Base-by-base conservation (phyloP, 37 sponge, comb jelly and placozoan genomes). In the Oopsacas minuta region DNA sequence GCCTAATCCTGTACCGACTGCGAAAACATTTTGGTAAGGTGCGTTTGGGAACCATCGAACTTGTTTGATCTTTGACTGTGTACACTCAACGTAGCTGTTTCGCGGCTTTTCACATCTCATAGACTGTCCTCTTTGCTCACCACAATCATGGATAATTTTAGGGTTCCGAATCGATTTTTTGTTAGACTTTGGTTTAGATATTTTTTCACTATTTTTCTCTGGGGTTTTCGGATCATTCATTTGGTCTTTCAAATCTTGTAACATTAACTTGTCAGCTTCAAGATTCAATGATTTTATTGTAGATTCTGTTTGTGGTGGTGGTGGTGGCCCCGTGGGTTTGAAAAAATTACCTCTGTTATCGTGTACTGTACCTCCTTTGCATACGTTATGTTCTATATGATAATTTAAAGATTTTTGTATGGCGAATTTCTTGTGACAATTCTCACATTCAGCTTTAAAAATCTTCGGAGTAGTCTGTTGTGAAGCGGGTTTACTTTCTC, bases 301-400 rank as follows among this genome's bases (percentile, higher is more conserved):
- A 42, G 12, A 15, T 42, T 61, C 75, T 46, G 51, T 17, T 22
- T 46, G 17, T 22, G 12, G 12, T 46, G 12, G 17, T 22, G 17
- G 17, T 12, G 17, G 17, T 20, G 28, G 20, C 22, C 5, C 28
- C 7, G 17, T 61, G 7, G 75, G 20, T 61, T 3, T n/a, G 30
- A 61, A 61, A 34, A 61, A 61, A n/a, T 61, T 61, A 34, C 75
- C 75, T 3, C 75, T 25, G 28, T 61, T 61, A 61, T 61, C 75
- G 28, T 32, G 7, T 3, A 61, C 75, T 3, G 28, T 61, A 7
- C 75, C 75, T 5, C 30, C 30, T 34, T 61, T 61, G 28, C 75
- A 61, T 34, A 61, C 75, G 30, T 61, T 12, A n/a, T 61, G 75
- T 34, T 61, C 1, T 61, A 5, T 61, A 61, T 61, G 75, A 12